phyloP scores from a whole-genome alignment of 2,888 invertebrate genomes.

The Aphidoletes aphidimyza region DNA sequence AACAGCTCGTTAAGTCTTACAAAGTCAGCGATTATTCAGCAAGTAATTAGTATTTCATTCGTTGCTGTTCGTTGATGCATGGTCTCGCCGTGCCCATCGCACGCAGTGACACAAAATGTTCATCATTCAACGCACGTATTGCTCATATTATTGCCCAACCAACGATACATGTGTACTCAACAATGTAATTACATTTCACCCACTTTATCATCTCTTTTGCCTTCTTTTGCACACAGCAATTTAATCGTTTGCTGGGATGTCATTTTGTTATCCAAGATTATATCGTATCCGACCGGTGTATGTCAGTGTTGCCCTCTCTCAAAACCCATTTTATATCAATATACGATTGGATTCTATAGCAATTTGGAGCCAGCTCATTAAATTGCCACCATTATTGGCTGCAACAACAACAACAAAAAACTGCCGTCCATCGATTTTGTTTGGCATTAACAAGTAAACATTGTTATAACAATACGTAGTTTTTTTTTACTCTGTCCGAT shows the following conservation, averaged over 20 bases:
- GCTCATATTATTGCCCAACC: slow-evolving; percentile 3
- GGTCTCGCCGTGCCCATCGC: background rate
- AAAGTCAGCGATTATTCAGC: slow-evolving; percentile 33
- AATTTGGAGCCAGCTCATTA: background rate
- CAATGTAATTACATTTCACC: slow-evolving; percentile 19
- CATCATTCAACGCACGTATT: slow-evolving; percentile 18
- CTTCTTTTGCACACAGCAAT: slow-evolving; percentile 2
- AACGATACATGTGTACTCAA: background rate
- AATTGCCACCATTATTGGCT: background rate
- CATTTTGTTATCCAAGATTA: background rate
- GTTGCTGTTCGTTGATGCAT: background rate
- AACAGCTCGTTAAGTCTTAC: slow-evolving; percentile 41
- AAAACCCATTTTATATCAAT: slow-evolving; percentile 8
- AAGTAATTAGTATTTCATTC: slow-evolving; percentile 31
- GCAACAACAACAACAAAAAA: too few relatives aligned
- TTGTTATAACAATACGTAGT: background rate
- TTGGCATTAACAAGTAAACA: background rate
- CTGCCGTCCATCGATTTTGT: background rate
- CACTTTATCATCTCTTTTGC: slow-evolving; percentile 12
- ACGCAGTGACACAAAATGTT: background rate
- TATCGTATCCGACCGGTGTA: background rate
- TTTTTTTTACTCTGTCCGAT: background rate
- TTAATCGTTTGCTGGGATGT: background rate
- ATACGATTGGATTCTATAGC: background rate
- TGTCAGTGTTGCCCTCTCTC: too few relatives aligned